Percentiles rank a stretch among this genome's conserved stretches.
Evolutionary conservation across 1,140 invertebrate species (phyloP).

Genomic region (Drosophila micromelanica): DNA sequence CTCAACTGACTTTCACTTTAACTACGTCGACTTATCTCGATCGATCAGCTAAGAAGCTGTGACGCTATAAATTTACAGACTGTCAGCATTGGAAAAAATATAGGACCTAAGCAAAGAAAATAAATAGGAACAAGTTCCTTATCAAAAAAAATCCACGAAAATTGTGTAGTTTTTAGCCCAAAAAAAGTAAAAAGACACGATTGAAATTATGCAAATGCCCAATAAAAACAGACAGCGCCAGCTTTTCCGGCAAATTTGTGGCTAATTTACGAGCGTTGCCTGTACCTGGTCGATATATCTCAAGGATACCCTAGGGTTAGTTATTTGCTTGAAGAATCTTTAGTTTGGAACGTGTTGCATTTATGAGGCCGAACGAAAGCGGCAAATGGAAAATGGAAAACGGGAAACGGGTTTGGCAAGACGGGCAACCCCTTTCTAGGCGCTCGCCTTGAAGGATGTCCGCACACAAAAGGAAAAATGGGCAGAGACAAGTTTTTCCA

Average conservation of each 20-base stretch:
- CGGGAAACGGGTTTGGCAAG: slow-evolving; percentile 57
- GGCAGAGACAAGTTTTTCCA: slow-evolving; percentile 70
- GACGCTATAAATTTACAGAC: slow-evolving; percentile 40
- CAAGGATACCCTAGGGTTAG: neutral
- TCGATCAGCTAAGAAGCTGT: slow-evolving; percentile 43
- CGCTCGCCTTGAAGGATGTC: slow-evolving; percentile 17
- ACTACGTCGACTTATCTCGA: slow-evolving; percentile 15
- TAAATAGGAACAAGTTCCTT: slow-evolving; percentile 53
- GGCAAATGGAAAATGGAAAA: slow-evolving; percentile 45
- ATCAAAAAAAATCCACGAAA: slow-evolving; percentile 56
- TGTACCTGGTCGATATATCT: slow-evolving; percentile 14
- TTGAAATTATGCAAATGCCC: slow-evolving; percentile 73
- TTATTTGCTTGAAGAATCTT: slow-evolving; percentile 37
- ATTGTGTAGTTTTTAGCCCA: slow-evolving; percentile 66
- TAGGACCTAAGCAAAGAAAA: neutral
- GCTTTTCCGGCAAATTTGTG: slow-evolving; percentile 80
- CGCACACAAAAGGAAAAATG: slow-evolving; percentile 58
- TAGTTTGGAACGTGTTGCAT: slow-evolving; percentile 69
- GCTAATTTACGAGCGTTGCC: slow-evolving; percentile 72
- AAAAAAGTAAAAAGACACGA: slow-evolving; percentile 35
- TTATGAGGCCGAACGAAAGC: slow-evolving; percentile 60
- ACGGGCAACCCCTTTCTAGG: slow-evolving; percentile 14
- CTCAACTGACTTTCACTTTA: slow-evolving; percentile 44
- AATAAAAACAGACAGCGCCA: slow-evolving; percentile 44
- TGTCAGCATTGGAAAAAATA: slow-evolving; percentile 16